Base-by-base conservation (phyloP, 1,140 invertebrate species). In the Drosophila setifemur region DNA sequence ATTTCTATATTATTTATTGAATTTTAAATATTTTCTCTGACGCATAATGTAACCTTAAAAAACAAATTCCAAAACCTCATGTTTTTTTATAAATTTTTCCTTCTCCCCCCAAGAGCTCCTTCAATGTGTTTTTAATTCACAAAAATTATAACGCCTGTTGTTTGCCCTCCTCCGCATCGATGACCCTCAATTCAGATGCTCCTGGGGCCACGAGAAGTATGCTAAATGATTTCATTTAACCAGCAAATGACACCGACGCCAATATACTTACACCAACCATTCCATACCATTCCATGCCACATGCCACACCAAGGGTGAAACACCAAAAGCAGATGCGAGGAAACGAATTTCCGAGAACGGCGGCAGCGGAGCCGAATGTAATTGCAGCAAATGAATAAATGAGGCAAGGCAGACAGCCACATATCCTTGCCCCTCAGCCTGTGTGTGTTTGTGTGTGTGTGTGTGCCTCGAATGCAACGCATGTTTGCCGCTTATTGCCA, bases 301-400 rank as follows among this genome's bases (percentile, higher is more conserved):
- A 6, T 8, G 16, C n/a, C 12, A 1, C 11, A 12, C 19, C 18
- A 28, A 16, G 23, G 21, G 11, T 6, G 12, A 26, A 6, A 45
- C 18, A 33, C 25, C 33, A 54, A 31, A 55, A 39, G 66, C 35
- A 37, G 47, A 39, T 25, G 26, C 45, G 64, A 52, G 26, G 12
- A 35, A 25, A 39, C 25, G 42, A 26, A n/a, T n/a, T n/a, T n/a
- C n/a, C n/a, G n/a, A n/a, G n/a, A n/a, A n/a, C n/a, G n/a, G n/a
- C 25, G 33, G 53, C 31, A 33, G 25, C 39, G 53, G 42, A 40
- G 54, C 50, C 67, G 57, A 83, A 72, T 85, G 79, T 85, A 83
- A 83, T 83, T 85, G 79, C 75, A 79, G 53, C 81, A 79, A 86
- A 85, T 85, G 79, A 85, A 85, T 85, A 74, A 75, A 79, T 85